phyloP scores from a whole-genome alignment of 2,113 vertebrate species.

The Illadopsis cleaveri region DNA sequence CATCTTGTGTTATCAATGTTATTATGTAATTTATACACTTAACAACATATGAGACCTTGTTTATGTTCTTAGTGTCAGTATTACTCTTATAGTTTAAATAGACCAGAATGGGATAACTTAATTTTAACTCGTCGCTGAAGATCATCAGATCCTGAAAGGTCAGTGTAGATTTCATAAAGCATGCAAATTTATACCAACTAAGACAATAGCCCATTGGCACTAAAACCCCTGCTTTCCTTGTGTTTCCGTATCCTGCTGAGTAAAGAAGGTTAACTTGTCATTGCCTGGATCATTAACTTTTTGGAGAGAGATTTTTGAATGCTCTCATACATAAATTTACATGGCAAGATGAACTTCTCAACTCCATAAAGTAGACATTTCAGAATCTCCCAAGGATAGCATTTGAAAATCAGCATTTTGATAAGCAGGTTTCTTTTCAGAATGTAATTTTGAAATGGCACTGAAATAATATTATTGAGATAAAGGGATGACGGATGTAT shows the following conservation, averaged over 20 bases:
- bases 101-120: not conserved
- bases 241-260: not conserved
- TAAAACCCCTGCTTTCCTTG: not conserved
- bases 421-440: not conserved
- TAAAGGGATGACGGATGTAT: not conserved
- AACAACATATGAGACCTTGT: not conserved
- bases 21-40: not conserved
- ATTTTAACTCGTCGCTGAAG: not conserved
- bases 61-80: not conserved
- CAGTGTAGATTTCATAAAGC: not conserved
- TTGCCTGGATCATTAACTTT: constrained; percentile 29
- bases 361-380: not conserved
- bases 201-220: not conserved
- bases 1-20: too few relatives aligned
- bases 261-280: constrained; percentile 27
- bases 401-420: not conserved
- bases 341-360: not conserved
- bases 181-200: not conserved
- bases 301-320: not conserved
- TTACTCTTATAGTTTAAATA: not conserved
- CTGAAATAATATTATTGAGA: not conserved
- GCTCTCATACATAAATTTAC: constrained; percentile 19
- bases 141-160: not conserved
- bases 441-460: not conserved
- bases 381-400: not conserved